Base-by-base conservation (phyloP, 2,113 vertebrate species). In the Laticauda colubrina region DNA sequence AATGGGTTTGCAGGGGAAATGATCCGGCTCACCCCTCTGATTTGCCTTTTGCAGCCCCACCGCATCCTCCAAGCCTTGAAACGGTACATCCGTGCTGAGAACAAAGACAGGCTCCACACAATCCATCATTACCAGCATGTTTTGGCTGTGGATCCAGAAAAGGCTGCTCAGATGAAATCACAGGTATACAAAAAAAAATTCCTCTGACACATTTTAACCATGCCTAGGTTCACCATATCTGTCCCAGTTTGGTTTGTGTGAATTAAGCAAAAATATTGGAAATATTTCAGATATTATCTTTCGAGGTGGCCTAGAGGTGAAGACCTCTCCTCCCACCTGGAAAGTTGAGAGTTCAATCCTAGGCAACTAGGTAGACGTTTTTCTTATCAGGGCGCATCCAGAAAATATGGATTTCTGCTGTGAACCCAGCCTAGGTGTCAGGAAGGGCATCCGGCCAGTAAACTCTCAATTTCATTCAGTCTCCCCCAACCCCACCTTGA, bases 151-250 rank as follows among this genome's bases (percentile, higher is more conserved):
- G 99, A 99, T 96, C 99, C 99, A 0, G 99, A 99, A 95, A 99
- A 99, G 96, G 99, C 99, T 0, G 98, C 98, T 0, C 99, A 99
- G 97, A 99, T 99, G 99, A 99, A 99, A 97, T 99, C 99, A 89
- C 99, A 99, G 98, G 99, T 99, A 95, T 51, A 0, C 0, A 23
- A 59, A 0, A 2, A 4, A 10, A 87, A 1, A 4, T 0, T 0
- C 90, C 89, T 54, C 15, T 56, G 61, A 57, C 54, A 1, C 0
- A 4, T 0, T 34, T 88, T 20, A 39, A 43, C 39, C 39, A 4
- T 61, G 53, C 53, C 85, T 0, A 0, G 57, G 4, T 24, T 0
- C 4, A 24, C n/a, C 3, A 26, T n/a, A 18, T 24, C 29, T 34
- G 0, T 59, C 9, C 0, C 9, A 21, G 64, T 87, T 87, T 59